Percentiles rank a stretch among this genome's conserved stretches.
These are phyloP conservation scores for Sandelia bainsii DNA, from an alignment of 2,797 vertebrate species.

Conservation along the genomic window DNA sequence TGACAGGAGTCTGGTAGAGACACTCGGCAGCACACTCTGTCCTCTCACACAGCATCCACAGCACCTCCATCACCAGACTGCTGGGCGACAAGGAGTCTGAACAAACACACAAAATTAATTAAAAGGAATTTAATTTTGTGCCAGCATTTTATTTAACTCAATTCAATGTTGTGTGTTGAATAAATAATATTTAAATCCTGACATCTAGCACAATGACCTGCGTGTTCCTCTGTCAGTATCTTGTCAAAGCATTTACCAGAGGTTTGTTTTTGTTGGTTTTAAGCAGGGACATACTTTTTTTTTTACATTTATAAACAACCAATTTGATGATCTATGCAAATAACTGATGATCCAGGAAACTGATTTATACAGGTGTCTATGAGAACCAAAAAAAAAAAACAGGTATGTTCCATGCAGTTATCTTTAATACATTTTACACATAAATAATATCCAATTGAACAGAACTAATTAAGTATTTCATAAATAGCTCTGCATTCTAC, in stretches of 20 bases:
- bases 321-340: neutral
- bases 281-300: no score
- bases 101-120: constrained; percentile 1
- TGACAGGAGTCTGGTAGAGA: constrained; percentile 85
- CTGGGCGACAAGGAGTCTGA: constrained; percentile 89
- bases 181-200: neutral
- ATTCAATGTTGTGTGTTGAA: no score
- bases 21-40: constrained; percentile 89
- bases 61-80: constrained; percentile 89
- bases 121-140: neutral
- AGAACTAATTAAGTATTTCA: no score
- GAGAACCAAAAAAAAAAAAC: neutral
- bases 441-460: no score
- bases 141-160: no score
- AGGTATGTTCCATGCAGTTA: no score
- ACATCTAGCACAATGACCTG: neutral
- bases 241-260: neutral
- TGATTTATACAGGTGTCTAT: neutral
- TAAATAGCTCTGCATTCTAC: neutral
- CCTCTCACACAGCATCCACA: constrained; percentile 91
- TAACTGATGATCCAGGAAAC: neutral
- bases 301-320: no score
- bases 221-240: neutral
- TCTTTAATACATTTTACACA: no score
- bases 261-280: neutral